These are phyloP conservation scores for Margarornis squamiger DNA, from an alignment of 2,797 vertebrate species.

Conservation along the genomic window DNA sequence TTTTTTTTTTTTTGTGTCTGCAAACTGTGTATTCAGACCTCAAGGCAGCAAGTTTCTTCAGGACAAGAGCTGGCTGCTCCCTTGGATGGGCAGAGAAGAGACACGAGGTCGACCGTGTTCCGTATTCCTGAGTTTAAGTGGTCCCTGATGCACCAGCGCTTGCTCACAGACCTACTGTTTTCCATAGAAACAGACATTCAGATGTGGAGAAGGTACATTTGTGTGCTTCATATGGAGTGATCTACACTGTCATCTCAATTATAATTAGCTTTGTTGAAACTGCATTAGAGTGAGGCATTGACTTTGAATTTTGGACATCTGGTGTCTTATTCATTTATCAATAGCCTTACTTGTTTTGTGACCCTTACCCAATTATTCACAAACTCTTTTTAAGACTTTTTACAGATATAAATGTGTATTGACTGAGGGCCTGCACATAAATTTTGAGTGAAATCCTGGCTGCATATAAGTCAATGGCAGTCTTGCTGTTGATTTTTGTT, in stretches of 20 bases:
- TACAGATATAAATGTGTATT: not conserved
- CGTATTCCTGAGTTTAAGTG: constrained; percentile 96
- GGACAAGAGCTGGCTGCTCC: constrained; percentile 63
- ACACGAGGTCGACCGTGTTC: constrained; percentile 88
- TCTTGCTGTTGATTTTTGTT: not conserved
- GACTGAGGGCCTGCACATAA: not conserved
- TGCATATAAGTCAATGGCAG: fast-evolving
- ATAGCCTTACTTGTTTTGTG: not conserved
- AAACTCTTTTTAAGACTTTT: not conserved
- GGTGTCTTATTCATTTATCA: not conserved
- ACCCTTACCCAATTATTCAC: not conserved
- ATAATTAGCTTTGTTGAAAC: not conserved
- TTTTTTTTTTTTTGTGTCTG: not conserved
- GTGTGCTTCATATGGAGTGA: not conserved
- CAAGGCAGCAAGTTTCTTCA: constrained; percentile 71
- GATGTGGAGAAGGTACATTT: constrained; percentile 95
- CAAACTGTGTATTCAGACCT: constrained; percentile 66
- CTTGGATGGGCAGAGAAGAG: constrained; percentile 77
- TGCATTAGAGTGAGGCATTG: not conserved
- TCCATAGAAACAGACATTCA: constrained; percentile 97
- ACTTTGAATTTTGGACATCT: not conserved
- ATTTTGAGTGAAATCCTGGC: not conserved
- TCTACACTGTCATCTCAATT: not conserved
- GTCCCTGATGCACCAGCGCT: constrained; percentile 96
- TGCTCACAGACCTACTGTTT: constrained; percentile 95